Evolutionary conservation across 2,888 invertebrate species (phyloP).

Genomic region (Arrhopalites spinosus): DNA sequence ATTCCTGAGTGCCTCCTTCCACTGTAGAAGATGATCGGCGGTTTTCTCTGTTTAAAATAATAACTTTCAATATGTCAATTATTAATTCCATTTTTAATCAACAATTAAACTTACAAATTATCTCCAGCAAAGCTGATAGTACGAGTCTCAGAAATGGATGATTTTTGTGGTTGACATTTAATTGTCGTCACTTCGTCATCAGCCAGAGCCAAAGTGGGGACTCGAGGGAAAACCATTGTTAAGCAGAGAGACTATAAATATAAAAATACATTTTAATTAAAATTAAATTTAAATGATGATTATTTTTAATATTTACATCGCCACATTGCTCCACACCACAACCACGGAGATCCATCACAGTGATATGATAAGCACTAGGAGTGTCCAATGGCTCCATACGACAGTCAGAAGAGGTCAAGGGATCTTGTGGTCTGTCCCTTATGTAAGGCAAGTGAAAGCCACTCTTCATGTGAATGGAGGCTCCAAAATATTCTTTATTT

Average conservation of each 20-base stretch:
- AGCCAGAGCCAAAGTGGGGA: slow-evolving; percentile 52
- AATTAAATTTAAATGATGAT: not conserved
- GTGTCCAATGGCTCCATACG: slow-evolving; percentile 45
- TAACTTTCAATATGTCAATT: not conserved
- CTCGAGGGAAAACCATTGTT: slow-evolving; percentile 56
- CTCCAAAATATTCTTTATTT: slow-evolving; percentile 53
- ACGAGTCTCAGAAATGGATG: slow-evolving; percentile 50
- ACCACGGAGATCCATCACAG: slow-evolving; percentile 49
- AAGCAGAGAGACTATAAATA: slow-evolving; percentile 43
- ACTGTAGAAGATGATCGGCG: slow-evolving; percentile 53
- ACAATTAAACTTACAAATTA: slow-evolving; percentile 44
- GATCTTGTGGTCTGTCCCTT: slow-evolving; percentile 53
- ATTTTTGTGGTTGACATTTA: slow-evolving; percentile 53
- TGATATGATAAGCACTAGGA: slow-evolving; percentile 48
- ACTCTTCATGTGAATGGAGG: slow-evolving; percentile 53
- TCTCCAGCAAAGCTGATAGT: slow-evolving; percentile 54
- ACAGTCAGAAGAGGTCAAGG: slow-evolving; percentile 50
- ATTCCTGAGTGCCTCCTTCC: slow-evolving; percentile 53
- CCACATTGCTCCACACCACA: slow-evolving; percentile 56
- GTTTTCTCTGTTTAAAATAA: slow-evolving; percentile 20
- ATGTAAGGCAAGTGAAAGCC: slow-evolving; percentile 55
- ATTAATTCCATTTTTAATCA: not conserved
- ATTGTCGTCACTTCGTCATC: slow-evolving; percentile 56
- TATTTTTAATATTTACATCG: slow-evolving; percentile 43
- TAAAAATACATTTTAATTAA: not conserved